Evolutionary conservation across 1,140 invertebrate genomes (phyloP).

Genomic region (Magallana gigas): DNA sequence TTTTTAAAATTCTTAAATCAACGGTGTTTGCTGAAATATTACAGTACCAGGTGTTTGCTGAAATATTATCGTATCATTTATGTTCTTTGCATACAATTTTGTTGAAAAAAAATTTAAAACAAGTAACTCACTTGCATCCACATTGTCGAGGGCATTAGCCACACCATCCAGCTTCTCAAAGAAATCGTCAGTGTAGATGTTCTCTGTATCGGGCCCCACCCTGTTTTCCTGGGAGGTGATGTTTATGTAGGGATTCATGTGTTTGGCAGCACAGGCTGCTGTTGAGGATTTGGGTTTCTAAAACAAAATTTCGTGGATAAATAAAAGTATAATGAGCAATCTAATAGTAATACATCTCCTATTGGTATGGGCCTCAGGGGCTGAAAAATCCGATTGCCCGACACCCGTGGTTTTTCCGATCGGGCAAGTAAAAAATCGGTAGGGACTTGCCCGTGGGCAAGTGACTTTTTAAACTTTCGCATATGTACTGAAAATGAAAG

Average conservation of each 20-base stretch:
- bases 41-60: no score
- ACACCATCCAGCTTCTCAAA: conserved; percentile 96
- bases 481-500: no score
- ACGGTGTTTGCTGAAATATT: no score
- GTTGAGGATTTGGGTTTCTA: conserved; percentile 92
- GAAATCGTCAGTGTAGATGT: conserved; percentile 96
- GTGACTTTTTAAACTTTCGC: no score
- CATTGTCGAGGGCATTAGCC: conserved; percentile 98
- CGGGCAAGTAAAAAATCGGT: no score
- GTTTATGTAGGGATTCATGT: conserved; percentile 95
- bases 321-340: neutral
- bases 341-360: no score
- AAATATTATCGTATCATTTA: neutral
- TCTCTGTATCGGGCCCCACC: conserved; percentile 96
- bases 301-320: conserved; percentile 6
- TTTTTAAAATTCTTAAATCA: no score
- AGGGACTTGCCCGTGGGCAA: no score
- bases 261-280: conserved; percentile 87
- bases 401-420: no score
- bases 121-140: conserved; percentile 88
- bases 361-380: no score
- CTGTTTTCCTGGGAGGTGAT: conserved; percentile 94
- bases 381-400: no score
- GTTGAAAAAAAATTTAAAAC: neutral
- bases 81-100: neutral